A percentile compares a stretch with the other conserved stretches of the same genome.
These are phyloP conservation scores for Leptatherina wallacei DNA, from an alignment of 2,797 vertebrate species.

Conservation along the genomic window DNA sequence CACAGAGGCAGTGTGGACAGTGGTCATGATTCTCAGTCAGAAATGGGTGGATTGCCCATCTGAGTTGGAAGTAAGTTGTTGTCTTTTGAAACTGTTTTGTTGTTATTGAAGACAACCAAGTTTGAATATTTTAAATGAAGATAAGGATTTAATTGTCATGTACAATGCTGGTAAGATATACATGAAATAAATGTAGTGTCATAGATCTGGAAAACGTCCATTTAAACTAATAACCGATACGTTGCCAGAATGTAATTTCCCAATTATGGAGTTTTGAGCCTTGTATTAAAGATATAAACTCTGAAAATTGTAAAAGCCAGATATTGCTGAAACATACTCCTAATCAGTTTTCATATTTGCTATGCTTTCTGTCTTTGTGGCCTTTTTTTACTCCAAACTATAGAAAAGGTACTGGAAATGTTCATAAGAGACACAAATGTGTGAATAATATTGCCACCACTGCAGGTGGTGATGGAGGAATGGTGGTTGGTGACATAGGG, in stretches of 20 bases:
- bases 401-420: slow-evolving; percentile 1
- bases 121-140: background rate
- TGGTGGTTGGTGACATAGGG: background rate
- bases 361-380: background rate
- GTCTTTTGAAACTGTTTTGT: background rate
- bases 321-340: background rate
- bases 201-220: background rate
- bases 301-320: background rate
- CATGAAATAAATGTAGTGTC: background rate
- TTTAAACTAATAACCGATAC: background rate
- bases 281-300: background rate
- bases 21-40: too few species aligned
- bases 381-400: too few species aligned
- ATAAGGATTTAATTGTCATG: background rate
- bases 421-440: background rate
- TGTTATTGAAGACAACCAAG: background rate
- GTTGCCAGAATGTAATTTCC: too few species aligned
- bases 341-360: too few species aligned
- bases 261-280: background rate
- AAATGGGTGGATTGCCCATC: background rate
- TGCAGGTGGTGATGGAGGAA: background rate
- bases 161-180: too few species aligned
- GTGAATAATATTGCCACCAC: background rate
- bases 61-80: background rate
- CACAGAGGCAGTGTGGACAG: background rate